Evolutionary conservation across 1,140 invertebrate genomes (phyloP).

Genomic region (Campoletis sonorensis): DNA sequence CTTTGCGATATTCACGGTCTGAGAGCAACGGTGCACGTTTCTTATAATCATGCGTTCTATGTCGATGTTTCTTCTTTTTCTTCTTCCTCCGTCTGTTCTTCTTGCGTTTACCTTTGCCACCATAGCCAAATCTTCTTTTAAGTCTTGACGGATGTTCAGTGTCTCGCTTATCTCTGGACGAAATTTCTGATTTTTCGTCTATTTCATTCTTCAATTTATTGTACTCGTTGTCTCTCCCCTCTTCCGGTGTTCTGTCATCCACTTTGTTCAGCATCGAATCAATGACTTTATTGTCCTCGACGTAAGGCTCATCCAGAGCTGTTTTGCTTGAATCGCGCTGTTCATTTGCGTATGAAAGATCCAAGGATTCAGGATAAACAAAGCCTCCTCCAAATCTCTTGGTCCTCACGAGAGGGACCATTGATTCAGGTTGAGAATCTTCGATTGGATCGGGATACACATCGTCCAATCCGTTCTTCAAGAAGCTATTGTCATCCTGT

Average conservation of each 20-base stretch:
- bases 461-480: slow-evolving; percentile 34
- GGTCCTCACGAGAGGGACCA: slow-evolving; percentile 20
- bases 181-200: background rate
- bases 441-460: slow-evolving; percentile 39
- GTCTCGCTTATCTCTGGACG: background rate
- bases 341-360: background rate
- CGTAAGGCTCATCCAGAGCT: slow-evolving; percentile 18
- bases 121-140: background rate
- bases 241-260: background rate
- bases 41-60: background rate
- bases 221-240: background rate
- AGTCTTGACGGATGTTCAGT: background rate
- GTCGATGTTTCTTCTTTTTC: slow-evolving; percentile 31
- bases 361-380: background rate
- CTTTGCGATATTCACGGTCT: background rate
- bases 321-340: background rate
- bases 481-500: slow-evolving; percentile 29
- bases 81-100: background rate
- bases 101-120: background rate
- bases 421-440: background rate
- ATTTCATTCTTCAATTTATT: background rate
- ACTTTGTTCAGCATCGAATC: slow-evolving; percentile 40
- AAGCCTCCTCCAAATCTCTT: slow-evolving; percentile 38
- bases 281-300: slow-evolving; percentile 32
- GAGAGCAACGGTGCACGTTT: background rate